Evolutionary conservation across 2,888 invertebrate genomes (phyloP).

Genomic region (Poecilus cupreus): DNA sequence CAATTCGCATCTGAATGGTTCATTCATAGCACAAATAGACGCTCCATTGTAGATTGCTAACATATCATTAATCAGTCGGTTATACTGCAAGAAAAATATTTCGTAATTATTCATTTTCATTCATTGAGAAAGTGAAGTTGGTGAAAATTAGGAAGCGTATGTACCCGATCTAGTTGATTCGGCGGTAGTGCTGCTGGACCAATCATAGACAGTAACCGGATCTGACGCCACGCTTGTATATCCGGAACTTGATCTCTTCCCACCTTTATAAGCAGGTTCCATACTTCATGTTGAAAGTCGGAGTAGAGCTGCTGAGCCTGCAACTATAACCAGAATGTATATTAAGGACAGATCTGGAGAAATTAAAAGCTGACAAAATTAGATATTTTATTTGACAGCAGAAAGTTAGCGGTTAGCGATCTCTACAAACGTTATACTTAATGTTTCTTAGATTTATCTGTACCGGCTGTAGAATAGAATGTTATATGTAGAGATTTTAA

Average conservation of each 20-base stretch:
- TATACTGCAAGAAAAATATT: conserved; percentile 79
- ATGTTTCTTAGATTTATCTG: too few species aligned
- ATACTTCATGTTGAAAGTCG: conserved; percentile 87
- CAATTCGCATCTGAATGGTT: conserved; percentile 88
- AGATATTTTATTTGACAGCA: too few species aligned
- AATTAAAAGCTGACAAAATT: too few species aligned
- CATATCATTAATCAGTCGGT: conserved; percentile 92
- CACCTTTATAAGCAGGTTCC: conserved; percentile 83
- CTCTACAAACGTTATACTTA: too few species aligned
- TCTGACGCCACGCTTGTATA: conserved; percentile 81
- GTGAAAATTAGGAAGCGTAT: conserved; percentile 63
- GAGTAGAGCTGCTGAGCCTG: conserved; percentile 88
- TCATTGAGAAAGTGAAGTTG: background rate
- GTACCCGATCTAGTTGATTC: conserved; percentile 88
- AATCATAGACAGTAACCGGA: conserved; percentile 84
- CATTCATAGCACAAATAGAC: conserved; percentile 88
- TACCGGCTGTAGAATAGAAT: too few species aligned
- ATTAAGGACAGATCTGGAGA: too few species aligned
- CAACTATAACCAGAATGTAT: conserved; percentile 75
- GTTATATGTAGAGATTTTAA: too few species aligned
- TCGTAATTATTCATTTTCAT: background rate
- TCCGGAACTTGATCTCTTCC: conserved; percentile 82
- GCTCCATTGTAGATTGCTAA: conserved; percentile 90
- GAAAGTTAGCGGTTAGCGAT: too few species aligned
- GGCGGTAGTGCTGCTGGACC: conserved; percentile 89